These are phyloP conservation scores for Pristionchus arcanus DNA, from an alignment of 2,888 invertebrate species.

Conservation along the genomic window DNA sequence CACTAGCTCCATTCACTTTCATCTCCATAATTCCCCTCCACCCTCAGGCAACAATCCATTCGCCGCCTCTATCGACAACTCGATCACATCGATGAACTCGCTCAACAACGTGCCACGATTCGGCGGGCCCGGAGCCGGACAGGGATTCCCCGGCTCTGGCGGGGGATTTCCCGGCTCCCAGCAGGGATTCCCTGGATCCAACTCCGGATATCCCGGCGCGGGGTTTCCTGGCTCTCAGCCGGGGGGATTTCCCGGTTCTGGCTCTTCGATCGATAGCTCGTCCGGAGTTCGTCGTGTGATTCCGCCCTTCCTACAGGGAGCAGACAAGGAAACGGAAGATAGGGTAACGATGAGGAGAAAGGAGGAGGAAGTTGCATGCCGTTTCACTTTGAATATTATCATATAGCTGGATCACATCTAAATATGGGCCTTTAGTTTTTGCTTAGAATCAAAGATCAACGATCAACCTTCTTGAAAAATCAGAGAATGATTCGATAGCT, in stretches of 20 bases:
- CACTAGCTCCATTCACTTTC: too few species aligned
- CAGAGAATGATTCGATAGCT: too few species aligned
- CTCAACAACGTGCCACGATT: conserved; percentile 40
- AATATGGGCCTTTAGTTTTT: too few species aligned
- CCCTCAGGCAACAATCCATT: conserved; percentile 5
- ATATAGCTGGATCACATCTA: too few species aligned
- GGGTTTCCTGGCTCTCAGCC: not conserved
- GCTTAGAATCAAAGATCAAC: too few species aligned
- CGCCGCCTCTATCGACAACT: conserved; percentile 47
- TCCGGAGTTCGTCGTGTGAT: conserved; percentile 60
- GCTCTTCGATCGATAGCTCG: too few species aligned
- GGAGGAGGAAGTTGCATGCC: conserved; percentile 29
- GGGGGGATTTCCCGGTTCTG: conserved; percentile 33
- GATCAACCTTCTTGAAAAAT: too few species aligned
- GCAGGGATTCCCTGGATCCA: not conserved
- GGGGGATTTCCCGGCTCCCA: not conserved
- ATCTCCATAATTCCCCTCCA: not conserved
- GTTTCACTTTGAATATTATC: not conserved
- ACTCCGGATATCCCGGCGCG: not conserved
- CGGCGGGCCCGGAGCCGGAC: conserved; percentile 7
- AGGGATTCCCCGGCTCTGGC: not conserved
- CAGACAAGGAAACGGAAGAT: conserved; percentile 63
- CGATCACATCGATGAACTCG: conserved; percentile 50
- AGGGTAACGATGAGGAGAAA: conserved; percentile 56
- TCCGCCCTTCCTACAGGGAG: conserved; percentile 69